Conservation (phyloP, 2,797 vertebrate genomes). For the Apogon talboti region DNA sequence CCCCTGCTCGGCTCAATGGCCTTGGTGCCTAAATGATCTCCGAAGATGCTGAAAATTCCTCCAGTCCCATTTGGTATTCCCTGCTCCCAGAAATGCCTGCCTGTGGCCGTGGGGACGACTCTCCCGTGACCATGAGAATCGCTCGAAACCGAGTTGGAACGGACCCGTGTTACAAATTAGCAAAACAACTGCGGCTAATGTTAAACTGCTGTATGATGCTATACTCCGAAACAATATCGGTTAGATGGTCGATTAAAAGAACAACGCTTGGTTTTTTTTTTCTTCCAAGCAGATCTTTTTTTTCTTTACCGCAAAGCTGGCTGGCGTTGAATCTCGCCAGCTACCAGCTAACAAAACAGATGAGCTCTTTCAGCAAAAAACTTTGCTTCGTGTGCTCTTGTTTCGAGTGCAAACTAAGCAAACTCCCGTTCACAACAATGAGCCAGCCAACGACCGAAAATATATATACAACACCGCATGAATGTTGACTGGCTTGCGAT, state of each 20-base stretch:
- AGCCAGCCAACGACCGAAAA: slow-evolving; percentile 51
- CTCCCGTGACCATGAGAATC: slow-evolving; percentile 73
- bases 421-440: slow-evolving; percentile 74
- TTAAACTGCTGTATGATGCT: slow-evolving; percentile 5
- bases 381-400: slow-evolving; percentile 76
- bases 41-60: slow-evolving; percentile 76
- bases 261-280: not conserved
- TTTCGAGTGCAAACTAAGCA: slow-evolving; percentile 77
- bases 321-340: slow-evolving; percentile 53
- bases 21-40: slow-evolving; percentile 62
- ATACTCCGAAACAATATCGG: slow-evolving; percentile 2
- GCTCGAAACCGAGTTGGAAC: slow-evolving; percentile 45
- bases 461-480: slow-evolving; percentile 52
- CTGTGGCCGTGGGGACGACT: slow-evolving; percentile 60
- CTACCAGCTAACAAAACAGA: slow-evolving; percentile 79
- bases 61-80: slow-evolving; percentile 70
- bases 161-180: slow-evolving; percentile 59
- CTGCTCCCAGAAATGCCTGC: slow-evolving; percentile 62
- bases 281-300: slow-evolving; percentile 18
- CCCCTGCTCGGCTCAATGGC: slow-evolving; percentile 54
- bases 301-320: slow-evolving; percentile 34
- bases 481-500: slow-evolving; percentile 37
- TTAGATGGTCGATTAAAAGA: slow-evolving; percentile 1
- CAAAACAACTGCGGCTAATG: slow-evolving; percentile 55
- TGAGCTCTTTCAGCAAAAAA: slow-evolving; percentile 76